Evolutionary conservation across 2,888 invertebrate genomes (phyloP), one percentile per base, ranked within the genome.

Genomic region (Imbricaverruca yamaguchii): DNA sequence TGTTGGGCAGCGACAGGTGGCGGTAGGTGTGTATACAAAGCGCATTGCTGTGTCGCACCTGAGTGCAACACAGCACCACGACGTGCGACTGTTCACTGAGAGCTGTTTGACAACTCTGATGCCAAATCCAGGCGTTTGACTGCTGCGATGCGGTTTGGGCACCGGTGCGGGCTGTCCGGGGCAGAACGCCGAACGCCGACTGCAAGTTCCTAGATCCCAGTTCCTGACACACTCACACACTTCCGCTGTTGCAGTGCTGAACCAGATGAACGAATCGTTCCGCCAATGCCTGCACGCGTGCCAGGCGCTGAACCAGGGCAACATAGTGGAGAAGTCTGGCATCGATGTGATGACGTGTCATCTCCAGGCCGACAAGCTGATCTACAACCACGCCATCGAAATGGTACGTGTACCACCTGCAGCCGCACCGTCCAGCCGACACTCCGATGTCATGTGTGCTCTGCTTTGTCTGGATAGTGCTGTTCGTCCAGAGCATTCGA

Each of bases 371-470:
- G 84, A 99, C 87, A 94, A 95, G 87, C 94, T 99, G 84, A 92
- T 99, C 83, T 99, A 98, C 89, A 94, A 96, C 87, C 95, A 99
- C 88, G 98, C 99, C 84, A 94, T 99, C 86, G 95, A 98, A 89
- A 93, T 98, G 93, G 97, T 97, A 88, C 89, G 89, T 86, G 61
- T 23, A 15, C 74, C 39, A 39, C 39, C 39, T 39, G 39, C 39
- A 39, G 39, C 39, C 39, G 39, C 39, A 4, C 39, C 39, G 39
- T 39, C 39, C 39, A 39, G 39, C 39, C 39, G 39, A 39, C 39
- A 39, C 39, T 39, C 2, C 4, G 39, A 39, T 39, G 39, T 39
- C 39, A 39, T 4, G 39, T 39, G 39, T 39, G 39, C 39, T 39
- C 39, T 39, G 39, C 39, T 39, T 39, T 39, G 39, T 39, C 39